phyloP scores from a whole-genome alignment of 53 echinoderm and acorn worm genomes.

The Zoroaster sp. region DNA sequence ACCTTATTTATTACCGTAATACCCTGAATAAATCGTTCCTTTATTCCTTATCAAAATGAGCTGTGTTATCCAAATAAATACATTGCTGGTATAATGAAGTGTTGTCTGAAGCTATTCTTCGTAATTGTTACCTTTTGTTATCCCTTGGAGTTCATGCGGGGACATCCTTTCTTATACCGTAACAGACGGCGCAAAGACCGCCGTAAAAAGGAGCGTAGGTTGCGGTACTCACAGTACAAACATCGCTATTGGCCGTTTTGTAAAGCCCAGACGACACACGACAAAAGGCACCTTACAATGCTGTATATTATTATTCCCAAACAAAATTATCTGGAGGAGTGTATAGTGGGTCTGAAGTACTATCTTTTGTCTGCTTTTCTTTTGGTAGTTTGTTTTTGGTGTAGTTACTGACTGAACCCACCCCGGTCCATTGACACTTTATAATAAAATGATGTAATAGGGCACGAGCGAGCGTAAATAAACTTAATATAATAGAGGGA shows the following conservation, averaged over 20 bases:
- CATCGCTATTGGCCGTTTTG: conserved; percentile 27
- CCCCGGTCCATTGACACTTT: conserved; percentile 34
- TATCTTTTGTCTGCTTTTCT: conserved; percentile 35
- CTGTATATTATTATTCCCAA: conserved; percentile 39
- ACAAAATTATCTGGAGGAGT: conserved; percentile 59
- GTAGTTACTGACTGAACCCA: conserved; percentile 34
- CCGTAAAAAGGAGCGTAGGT: background rate
- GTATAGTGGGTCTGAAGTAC: conserved; percentile 42
- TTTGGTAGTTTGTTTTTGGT: conserved; percentile 55
- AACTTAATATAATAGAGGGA: background rate
- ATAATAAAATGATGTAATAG: conserved; percentile 57
- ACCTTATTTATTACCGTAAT: background rate
- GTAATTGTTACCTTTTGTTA: conserved; percentile 24
- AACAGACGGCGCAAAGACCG: conserved; percentile 8
- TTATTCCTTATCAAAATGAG: conserved; percentile 33
- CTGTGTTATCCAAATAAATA: conserved; percentile 40
- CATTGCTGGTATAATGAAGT: conserved; percentile 2
- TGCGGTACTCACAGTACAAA: conserved; percentile 42
- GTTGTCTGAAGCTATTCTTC: conserved; percentile 48
- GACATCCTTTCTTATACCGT: conserved; percentile 33
- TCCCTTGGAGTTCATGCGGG: conserved; percentile 30
- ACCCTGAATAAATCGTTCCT: background rate
- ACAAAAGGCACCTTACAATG: conserved; percentile 49
- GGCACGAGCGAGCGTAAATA: conserved; percentile 30
- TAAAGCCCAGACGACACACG: conserved; percentile 50